phyloP scores from a whole-genome alignment of 2,888 invertebrate species.

The Anoplius nigerrimus region DNA sequence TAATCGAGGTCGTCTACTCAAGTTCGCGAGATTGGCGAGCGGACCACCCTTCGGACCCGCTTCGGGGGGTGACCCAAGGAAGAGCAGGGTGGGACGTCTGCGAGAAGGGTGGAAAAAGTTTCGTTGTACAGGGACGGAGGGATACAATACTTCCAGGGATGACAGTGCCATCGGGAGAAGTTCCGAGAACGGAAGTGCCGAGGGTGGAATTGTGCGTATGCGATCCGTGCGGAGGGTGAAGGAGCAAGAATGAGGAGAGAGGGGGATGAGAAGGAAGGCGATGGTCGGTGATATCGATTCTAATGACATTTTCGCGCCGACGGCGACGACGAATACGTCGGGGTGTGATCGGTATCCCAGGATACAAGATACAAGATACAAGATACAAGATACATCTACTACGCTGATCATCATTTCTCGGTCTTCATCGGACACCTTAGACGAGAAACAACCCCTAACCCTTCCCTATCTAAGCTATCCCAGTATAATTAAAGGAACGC shows the following conservation, averaged over 20 bases:
- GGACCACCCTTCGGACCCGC: conserved; percentile 16
- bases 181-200: conserved; percentile 61
- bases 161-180: conserved; percentile 61
- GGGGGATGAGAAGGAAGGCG: conserved; percentile 26
- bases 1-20: conserved; percentile 34
- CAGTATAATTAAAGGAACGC: no score
- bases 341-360: conserved; percentile 69
- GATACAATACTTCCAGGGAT: conserved; percentile 43
- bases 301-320: conserved; percentile 71
- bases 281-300: conserved; percentile 68
- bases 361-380: conserved; percentile 51
- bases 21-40: conserved; percentile 48
- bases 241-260: conserved; percentile 22
- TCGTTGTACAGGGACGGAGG: conserved; percentile 25
- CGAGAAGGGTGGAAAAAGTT: conserved; percentile 52
- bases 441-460: no score
- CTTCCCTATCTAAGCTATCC: no score
- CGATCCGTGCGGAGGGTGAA: conserved; percentile 35
- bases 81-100: conserved; percentile 24
- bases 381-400: conserved; percentile 44
- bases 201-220: conserved; percentile 59
- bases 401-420: no score
- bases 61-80: conserved; percentile 15
- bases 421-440: no score
- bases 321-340: conserved; percentile 62